Evolutionary conservation across 2,888 invertebrate species (phyloP), one percentile per base, ranked within the genome.

Genomic region (Choristoneura rosaceana): DNA sequence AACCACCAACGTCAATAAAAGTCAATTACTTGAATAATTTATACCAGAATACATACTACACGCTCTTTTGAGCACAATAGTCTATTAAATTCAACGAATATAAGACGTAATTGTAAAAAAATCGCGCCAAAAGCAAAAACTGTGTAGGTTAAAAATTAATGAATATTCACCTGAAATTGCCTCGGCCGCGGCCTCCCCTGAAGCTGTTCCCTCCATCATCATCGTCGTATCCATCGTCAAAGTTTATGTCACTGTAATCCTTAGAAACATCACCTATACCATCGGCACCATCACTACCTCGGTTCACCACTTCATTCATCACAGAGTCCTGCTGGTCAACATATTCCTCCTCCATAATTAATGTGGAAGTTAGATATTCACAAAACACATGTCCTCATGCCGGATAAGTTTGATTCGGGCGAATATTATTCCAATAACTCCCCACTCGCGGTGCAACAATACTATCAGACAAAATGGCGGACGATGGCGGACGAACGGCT

Each of bases 301-400:
- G 73, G 8, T 74, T 63, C 41, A 55, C 77, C 75, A 76, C 80
- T 68, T 91, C 92, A 74, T 76, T 84, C 76, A 86, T 81, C 70
- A 77, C 78, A 47, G 84, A 77, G 79, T 92, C 92, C 78, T 90
- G 92, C 66, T 87, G 75, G 74, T 92, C 92, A 84, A 90, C 89
- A 79, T 91, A 93, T 78, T 92, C 92, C 61, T 92, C 92, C 76
- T 91, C 93, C 93, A 93, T 93, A 77, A 70, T 85, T 79, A 78
- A 69, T 76, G 68, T 77, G 77, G 80, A 77, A 76, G 80, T 80
- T 79, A 76, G 58, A 76, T 76, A 70, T 76, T 71, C 76, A 83
- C 81, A 25, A 78, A 81, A 79, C 81, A 84, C 80, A 87, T 81
- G 85, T 90, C 87, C 84, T 86, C 90, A 91, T 92, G 79, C 85